Base-by-base conservation (phyloP, 2,888 invertebrate species). In the Leucozona laternaria region DNA sequence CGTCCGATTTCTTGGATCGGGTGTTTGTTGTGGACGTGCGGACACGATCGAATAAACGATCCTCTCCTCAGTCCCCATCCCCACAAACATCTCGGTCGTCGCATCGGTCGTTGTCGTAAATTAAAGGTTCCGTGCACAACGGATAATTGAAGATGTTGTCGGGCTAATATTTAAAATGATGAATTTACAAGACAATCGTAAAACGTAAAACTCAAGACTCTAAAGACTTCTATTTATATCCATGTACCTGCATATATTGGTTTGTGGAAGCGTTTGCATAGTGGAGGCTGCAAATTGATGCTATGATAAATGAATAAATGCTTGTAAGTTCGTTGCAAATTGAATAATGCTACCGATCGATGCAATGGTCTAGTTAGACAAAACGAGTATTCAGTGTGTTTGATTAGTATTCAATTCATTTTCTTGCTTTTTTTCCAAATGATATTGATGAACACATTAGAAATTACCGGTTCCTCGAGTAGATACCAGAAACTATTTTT, bases 141-240 rank as follows among this genome's bases (percentile, higher is more conserved):
- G 78, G 75, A 75, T 86, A 86, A 86, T 86, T 86, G 86, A 86
- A 86, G 86, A 86, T 75, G 86, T 86, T 86, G 73, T 86, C 86
- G 82, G 78, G 71, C 75, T 86, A 78, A 86, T 86, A 86, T 48
- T 48, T 78, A 86, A 86, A 82, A 81, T 86, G 82, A 86, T 82
- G 82, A 86, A 86, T 86, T 86, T 86, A 86, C 82, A 79, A 48
- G 78, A 40, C 82, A 82, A 75, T 86, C 73, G 58, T 78, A 79
- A 81, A 80, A 66, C 73, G 58, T 78, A 79, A 81, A 80, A 66
- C 31, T 43, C n/a, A 48, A 53, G 37, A 17, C 37, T 53, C 13
- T 66, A 15, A 8, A 53, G 53, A 28, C 11, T 20, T 50, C 20
- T 50, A 20, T 20, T 2, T 17, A 13, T 20, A 48, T 48, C 20